A percentile compares a stretch with the other conserved stretches of the same genome.
phyloP scores from a whole-genome alignment of 2,888 invertebrate species.

The Adelphocoris suturalis region DNA sequence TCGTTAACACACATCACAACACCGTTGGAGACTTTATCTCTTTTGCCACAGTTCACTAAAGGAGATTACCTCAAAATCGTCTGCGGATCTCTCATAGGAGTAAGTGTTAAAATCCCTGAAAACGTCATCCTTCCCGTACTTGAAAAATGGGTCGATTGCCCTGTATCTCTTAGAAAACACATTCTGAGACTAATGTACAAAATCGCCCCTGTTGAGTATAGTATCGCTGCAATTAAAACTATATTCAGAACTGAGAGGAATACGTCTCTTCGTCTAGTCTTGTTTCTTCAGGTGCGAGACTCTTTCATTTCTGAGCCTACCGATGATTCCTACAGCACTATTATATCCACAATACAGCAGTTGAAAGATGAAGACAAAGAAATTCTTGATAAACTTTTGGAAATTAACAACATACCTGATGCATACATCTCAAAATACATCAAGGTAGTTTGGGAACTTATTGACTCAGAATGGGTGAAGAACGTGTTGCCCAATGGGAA shows the following conservation, averaged over 20 bases:
- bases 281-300: slow-evolving; percentile 62
- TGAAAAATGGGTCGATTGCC: slow-evolving; percentile 68
- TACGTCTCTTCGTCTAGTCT: slow-evolving; percentile 67
- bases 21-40: slow-evolving; percentile 61
- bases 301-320: slow-evolving; percentile 67
- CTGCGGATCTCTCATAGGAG: slow-evolving; percentile 66
- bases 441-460: slow-evolving; percentile 70
- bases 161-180: slow-evolving; percentile 73
- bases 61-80: slow-evolving; percentile 74
- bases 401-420: slow-evolving; percentile 63
- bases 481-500: slow-evolving; percentile 50
- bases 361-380: slow-evolving; percentile 66
- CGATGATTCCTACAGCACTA: slow-evolving; percentile 69
- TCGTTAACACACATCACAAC: slow-evolving; percentile 60
- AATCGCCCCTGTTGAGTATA: slow-evolving; percentile 66
- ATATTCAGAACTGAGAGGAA: slow-evolving; percentile 72
- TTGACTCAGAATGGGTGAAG: slow-evolving; percentile 55
- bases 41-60: slow-evolving; percentile 67
- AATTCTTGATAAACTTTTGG: slow-evolving; percentile 63
- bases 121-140: slow-evolving; percentile 67
- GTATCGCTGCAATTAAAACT: slow-evolving; percentile 35
- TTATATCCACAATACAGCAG: slow-evolving; percentile 52
- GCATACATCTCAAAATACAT: slow-evolving; percentile 70
- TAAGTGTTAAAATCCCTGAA: slow-evolving; percentile 66
- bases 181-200: slow-evolving; percentile 62